These are phyloP conservation scores for Lagopus muta DNA, from an alignment of 2,113 vertebrate genomes.

Conservation along the genomic window DNA sequence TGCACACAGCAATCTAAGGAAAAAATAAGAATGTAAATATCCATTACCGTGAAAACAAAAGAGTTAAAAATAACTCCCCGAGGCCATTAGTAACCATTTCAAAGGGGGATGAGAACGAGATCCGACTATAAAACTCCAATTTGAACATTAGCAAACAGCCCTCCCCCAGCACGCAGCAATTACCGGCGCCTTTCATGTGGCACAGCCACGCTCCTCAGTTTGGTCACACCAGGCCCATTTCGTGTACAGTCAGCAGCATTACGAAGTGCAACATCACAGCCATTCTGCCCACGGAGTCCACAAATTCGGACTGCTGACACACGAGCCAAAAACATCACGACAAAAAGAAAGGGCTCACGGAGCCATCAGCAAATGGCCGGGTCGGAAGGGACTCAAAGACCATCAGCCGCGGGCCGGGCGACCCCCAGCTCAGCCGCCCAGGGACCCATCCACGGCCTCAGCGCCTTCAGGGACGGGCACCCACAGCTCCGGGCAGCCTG, in stretches of 20 bases:
- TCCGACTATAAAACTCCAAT: conserved; percentile 39
- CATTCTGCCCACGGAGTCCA: background rate
- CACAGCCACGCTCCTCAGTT: background rate
- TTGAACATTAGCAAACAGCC: background rate
- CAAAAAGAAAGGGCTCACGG: background rate
- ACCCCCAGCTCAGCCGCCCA: too few species aligned
- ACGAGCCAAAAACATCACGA: background rate
- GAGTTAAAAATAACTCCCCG: conserved; percentile 19
- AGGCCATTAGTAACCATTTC: conserved; percentile 51
- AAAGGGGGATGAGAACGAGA: conserved; percentile 37
- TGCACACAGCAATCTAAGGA: background rate
- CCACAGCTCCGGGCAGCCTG: too few species aligned
- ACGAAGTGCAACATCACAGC: background rate
- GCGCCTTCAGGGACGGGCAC: too few species aligned
- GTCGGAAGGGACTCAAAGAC: too few species aligned
- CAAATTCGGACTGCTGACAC: background rate
- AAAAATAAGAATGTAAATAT: background rate
- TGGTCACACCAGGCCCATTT: conserved; percentile 2
- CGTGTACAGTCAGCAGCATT: background rate
- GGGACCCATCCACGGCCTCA: too few species aligned
- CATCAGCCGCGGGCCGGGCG: too few species aligned
- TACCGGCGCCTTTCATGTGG: conserved; percentile 50
- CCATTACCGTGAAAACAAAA: background rate
- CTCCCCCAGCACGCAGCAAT: conserved; percentile 10
- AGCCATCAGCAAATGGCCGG: too few species aligned